phyloP scores from a whole-genome alignment of 2,797 vertebrate genomes.

The Sciurus vulgaris region DNA sequence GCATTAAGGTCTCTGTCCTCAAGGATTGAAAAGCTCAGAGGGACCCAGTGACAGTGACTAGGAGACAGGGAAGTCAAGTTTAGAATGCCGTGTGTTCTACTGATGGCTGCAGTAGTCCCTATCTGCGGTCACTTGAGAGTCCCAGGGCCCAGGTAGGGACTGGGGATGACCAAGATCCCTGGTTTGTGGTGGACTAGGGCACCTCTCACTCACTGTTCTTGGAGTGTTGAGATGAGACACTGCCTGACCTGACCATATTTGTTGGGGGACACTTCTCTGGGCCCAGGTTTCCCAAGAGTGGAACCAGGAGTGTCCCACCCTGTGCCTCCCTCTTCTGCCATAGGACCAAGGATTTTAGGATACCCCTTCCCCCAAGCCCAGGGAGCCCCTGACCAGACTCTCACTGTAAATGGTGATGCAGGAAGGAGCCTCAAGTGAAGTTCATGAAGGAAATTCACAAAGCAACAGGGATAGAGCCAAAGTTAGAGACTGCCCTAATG shows the following conservation, averaged over 20 bases:
- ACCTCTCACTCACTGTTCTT: no score
- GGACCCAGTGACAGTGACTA: no score
- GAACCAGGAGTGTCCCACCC: rapidly evolving
- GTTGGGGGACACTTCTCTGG: neutral
- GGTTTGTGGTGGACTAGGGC: rapidly evolving
- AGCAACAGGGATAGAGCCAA: neutral
- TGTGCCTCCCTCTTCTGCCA: neutral
- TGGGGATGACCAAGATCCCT: no score
- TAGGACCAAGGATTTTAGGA: rapidly evolving
- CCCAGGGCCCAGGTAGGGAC: neutral
- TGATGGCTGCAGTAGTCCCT: neutral
- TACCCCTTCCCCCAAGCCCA: neutral
- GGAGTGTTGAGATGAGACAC: no score
- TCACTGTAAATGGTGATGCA: neutral
- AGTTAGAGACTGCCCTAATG: neutral
- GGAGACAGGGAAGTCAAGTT: no score
- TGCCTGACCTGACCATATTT: neutral
- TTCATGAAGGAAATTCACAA: neutral
- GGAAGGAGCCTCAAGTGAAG: neutral
- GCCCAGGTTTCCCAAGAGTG: neutral
- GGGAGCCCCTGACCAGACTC: rapidly evolving
- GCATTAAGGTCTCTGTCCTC: neutral
- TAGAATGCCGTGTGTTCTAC: no score
- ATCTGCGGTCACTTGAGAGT: neutral
- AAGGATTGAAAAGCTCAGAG: neutral